Conservation (phyloP, 2,888 invertebrate genomes). For the Aphodius sticticus region DNA sequence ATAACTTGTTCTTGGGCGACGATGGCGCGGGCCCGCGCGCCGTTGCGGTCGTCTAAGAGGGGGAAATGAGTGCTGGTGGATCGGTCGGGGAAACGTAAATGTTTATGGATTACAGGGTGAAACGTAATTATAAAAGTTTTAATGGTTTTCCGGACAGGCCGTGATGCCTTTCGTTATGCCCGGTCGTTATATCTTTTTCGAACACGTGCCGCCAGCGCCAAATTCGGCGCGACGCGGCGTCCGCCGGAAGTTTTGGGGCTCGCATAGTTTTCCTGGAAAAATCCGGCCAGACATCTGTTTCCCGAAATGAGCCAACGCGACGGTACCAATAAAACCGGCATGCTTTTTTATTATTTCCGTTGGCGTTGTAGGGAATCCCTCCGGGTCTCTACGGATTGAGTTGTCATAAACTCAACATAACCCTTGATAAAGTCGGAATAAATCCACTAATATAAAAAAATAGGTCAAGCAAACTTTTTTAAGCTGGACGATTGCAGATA, state of each 20-base stretch:
- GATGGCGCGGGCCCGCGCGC: not conserved
- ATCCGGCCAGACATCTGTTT: not conserved
- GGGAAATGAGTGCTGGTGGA: conserved; percentile 12
- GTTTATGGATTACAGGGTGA: conserved; percentile 25
- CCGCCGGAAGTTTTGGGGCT: conserved; percentile 4
- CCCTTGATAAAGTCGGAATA: not conserved
- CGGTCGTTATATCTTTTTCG: conserved; percentile 21
- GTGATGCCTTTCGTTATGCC: conserved; percentile 19
- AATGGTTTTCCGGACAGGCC: conserved; percentile 21
- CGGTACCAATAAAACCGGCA: conserved; percentile 4
- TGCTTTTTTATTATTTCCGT: not conserved
- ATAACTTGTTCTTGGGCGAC: conserved; percentile 23
- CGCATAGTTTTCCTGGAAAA: conserved; percentile 4
- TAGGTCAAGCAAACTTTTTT: not conserved
- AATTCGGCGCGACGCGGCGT: not conserved
- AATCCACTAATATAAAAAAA: not conserved
- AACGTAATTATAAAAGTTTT: conserved; percentile 26
- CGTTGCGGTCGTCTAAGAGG: conserved; percentile 13
- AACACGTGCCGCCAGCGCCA: conserved; percentile 16
- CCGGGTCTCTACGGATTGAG: not conserved
- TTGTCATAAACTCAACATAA: not conserved
- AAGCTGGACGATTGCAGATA: not conserved
- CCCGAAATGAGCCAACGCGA: not conserved
- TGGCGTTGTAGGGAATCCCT: not conserved
- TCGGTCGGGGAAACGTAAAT: conserved; percentile 21